Percentiles rank a stretch among this genome's conserved stretches.
These are phyloP conservation scores for Papilio polytes DNA, from an alignment of 1,140 invertebrate species.

Conservation along the genomic window DNA sequence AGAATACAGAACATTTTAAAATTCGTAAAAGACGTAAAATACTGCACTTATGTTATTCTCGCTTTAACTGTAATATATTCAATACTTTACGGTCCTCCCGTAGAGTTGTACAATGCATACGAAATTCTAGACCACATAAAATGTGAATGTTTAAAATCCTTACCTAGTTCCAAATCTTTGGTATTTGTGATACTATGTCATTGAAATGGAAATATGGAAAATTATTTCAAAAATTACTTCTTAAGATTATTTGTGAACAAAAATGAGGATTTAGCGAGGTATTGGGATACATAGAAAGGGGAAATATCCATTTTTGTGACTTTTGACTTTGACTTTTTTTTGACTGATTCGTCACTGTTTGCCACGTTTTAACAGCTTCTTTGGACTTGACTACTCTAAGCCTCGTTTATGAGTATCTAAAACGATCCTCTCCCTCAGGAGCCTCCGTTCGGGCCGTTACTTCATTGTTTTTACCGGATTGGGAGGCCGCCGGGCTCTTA, in stretches of 20 bases:
- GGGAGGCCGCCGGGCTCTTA: too few relatives aligned
- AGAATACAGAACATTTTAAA: neutral
- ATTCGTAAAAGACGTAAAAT: neutral
- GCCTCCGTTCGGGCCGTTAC: too few relatives aligned
- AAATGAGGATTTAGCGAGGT: too few relatives aligned
- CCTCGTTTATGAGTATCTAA: too few relatives aligned
- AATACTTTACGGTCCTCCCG: neutral
- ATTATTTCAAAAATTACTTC: neutral
- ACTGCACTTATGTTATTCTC: neutral
- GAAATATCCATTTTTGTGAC: too few relatives aligned
- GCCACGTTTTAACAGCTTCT: too few relatives aligned
- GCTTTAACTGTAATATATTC: neutral
- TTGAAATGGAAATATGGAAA: neutral
- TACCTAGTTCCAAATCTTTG: neutral
- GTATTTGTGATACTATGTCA: neutral
- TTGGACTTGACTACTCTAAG: too few relatives aligned
- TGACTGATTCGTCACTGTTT: too few relatives aligned
- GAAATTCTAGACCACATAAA: constrained; percentile 16
- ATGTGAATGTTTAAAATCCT: constrained; percentile 24
- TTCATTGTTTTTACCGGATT: too few relatives aligned
- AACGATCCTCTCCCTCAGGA: too few relatives aligned
- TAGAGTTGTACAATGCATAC: constrained; percentile 7
- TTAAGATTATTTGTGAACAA: neutral
- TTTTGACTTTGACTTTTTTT: too few relatives aligned
- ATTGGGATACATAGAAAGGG: too few relatives aligned